A percentile compares a stretch with the other conserved stretches of the same genome.
Evolutionary conservation across 2,113 vertebrate genomes (phyloP).

Genomic region (Opisthocomus hoazin): DNA sequence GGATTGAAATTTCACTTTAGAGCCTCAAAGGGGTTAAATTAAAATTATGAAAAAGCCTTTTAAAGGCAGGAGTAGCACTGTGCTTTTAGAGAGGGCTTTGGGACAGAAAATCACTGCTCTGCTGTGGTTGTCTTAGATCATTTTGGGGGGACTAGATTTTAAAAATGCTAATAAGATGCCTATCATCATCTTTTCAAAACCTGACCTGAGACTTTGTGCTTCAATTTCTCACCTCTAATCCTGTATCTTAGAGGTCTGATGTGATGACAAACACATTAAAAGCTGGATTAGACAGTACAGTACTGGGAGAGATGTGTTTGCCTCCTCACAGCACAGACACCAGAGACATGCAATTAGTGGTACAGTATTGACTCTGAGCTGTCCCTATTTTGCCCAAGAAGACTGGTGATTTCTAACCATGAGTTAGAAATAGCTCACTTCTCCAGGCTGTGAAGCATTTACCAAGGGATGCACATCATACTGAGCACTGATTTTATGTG

Average conservation of each 20-base stretch:
- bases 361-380: not conserved
- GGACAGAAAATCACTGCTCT: not conserved
- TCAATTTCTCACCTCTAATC: not conserved
- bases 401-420: rapidly evolving
- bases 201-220: not conserved
- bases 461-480: not conserved
- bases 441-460: not conserved
- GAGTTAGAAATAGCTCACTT: not conserved
- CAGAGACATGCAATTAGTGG: too few species aligned
- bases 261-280: not conserved
- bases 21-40: not conserved
- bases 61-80: not conserved
- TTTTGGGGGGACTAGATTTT: not conserved
- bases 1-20: not conserved
- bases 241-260: not conserved
- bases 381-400: not conserved
- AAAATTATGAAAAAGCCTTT: not conserved
- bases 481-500: not conserved
- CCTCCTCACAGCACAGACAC: not conserved
- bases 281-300: not conserved
- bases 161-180: not conserved
- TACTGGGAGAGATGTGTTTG: not conserved
- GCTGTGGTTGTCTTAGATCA: rapidly evolving
- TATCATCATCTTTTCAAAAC: not conserved
- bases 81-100: not conserved